Evolutionary conservation across 2,797 vertebrate species (phyloP).

Genomic region (Anguilla anguilla): DNA sequence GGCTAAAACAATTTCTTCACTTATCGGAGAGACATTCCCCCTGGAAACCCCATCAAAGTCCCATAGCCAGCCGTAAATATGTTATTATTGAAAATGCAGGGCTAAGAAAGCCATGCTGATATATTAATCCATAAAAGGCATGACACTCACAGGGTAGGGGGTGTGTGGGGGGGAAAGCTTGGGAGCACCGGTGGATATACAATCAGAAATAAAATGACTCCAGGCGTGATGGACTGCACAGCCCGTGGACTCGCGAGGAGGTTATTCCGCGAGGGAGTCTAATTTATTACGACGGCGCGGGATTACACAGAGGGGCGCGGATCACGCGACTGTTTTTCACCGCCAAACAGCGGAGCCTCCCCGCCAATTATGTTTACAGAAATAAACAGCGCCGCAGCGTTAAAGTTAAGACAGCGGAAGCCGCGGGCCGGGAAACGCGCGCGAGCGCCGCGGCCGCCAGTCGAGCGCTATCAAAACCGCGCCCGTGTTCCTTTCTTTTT

Average conservation of each 20-base stretch:
- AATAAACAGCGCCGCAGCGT: constrained; percentile 11
- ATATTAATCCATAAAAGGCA: constrained; percentile 63
- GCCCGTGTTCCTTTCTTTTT: not conserved
- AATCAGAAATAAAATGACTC: constrained; percentile 46
- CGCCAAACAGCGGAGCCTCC: constrained; percentile 26
- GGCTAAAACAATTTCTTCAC: constrained; percentile 66
- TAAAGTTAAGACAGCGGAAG: not conserved
- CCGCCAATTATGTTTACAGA: constrained; percentile 35
- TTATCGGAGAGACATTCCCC: constrained; percentile 59
- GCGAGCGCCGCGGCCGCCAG: not conserved
- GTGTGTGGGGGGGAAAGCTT: not conserved
- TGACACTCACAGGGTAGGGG: constrained; percentile 35
- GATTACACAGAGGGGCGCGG: constrained; percentile 13
- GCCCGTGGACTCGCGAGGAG: constrained; percentile 26
- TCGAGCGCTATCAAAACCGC: not conserved
- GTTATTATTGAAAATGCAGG: constrained; percentile 57
- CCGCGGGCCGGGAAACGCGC: not conserved
- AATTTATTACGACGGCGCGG: constrained; percentile 25
- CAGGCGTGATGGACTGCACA: constrained; percentile 31
- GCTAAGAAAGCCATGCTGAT: constrained; percentile 56
- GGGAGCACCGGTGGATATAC: constrained; percentile 50
- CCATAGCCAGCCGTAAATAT: constrained; percentile 61
- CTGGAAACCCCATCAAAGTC: constrained; percentile 46
- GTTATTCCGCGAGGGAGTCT: constrained; percentile 14
- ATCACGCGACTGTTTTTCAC: constrained; percentile 21